A percentile compares a stretch with the other conserved stretches of the same genome.
Conservation (phyloP, 2,888 invertebrate species). For the Nephrocerus scutellatus region DNA sequence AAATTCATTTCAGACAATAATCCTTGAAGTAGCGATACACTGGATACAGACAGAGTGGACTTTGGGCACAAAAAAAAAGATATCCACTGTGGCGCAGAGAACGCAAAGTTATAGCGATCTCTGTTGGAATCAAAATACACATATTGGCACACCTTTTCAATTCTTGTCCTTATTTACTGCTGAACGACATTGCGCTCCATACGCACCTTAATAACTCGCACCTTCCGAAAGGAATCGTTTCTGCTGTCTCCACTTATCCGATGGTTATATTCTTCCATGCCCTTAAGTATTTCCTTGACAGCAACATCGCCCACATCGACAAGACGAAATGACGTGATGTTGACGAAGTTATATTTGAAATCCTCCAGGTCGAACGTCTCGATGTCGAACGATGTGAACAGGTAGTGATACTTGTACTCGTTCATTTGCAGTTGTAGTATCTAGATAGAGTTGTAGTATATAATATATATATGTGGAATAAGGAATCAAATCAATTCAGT, state of each 20-base stretch:
- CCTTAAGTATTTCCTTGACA: conserved; percentile 61
- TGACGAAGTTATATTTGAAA: conserved; percentile 89
- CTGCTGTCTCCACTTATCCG: conserved; percentile 4
- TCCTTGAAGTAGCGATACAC: too few relatives aligned
- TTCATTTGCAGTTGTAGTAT: conserved; percentile 76
- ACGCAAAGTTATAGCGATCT: too few relatives aligned
- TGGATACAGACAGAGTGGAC: too few relatives aligned
- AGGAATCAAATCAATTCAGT: not conserved
- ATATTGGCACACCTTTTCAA: too few relatives aligned
- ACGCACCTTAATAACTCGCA: conserved; percentile 20
- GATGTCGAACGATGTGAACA: conserved; percentile 72
- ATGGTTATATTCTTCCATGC: conserved; percentile 62
- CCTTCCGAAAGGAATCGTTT: conserved; percentile 11
- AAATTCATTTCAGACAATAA: too few relatives aligned
- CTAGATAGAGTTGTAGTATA: conserved; percentile 47
- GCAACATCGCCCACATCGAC: conserved; percentile 63
- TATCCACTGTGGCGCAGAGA: too few relatives aligned
- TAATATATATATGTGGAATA: conserved; percentile 18
- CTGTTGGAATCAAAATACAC: too few relatives aligned
- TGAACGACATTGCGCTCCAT: too few relatives aligned
- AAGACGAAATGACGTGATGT: conserved; percentile 85
- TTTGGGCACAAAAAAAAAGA: too few relatives aligned
- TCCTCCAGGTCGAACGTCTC: conserved; percentile 83
- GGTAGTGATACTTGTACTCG: conserved; percentile 76
- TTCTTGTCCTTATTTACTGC: too few relatives aligned